Evolutionary conservation across 2,113 vertebrate genomes (phyloP).

Genomic region (Lepus europaeus): DNA sequence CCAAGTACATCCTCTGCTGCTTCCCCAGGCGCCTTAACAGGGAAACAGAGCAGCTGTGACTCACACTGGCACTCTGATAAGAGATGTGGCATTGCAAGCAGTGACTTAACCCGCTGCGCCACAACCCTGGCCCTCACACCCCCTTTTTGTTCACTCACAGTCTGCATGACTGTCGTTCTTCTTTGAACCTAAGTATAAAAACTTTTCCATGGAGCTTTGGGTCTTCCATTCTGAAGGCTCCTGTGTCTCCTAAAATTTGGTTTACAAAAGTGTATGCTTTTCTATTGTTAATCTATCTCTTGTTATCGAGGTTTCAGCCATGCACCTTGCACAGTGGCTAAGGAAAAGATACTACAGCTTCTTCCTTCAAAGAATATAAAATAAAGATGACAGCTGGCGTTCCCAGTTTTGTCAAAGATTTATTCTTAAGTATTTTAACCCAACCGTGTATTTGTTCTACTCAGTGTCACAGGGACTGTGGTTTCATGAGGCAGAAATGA

Average conservation of each 20-base stretch:
- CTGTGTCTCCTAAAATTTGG: neutral
- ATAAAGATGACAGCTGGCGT: neutral
- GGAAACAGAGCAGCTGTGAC: no score
- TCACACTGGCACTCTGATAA: no score
- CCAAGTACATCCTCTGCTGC: no score
- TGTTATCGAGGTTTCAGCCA: neutral
- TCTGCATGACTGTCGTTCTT: neutral
- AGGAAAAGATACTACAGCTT: neutral
- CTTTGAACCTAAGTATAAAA: neutral
- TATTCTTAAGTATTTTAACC: slow-evolving; percentile 2
- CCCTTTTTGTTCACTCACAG: neutral
- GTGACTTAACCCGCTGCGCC: no score
- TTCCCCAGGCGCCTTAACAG: no score
- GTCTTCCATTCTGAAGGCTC: neutral
- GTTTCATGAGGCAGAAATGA: neutral
- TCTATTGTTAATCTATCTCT: neutral
- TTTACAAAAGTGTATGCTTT: neutral
- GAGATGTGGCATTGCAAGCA: no score
- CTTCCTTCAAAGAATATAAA: neutral
- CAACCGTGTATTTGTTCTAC: neutral
- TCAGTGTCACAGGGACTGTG: neutral
- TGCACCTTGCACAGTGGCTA: neutral
- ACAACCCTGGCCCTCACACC: no score
- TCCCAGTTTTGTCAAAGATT: neutral
- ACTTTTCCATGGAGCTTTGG: neutral